Evolutionary conservation across 1,140 invertebrate genomes (phyloP), one percentile per base, ranked within the genome.

Genomic region (Heliconius nattereri): DNA sequence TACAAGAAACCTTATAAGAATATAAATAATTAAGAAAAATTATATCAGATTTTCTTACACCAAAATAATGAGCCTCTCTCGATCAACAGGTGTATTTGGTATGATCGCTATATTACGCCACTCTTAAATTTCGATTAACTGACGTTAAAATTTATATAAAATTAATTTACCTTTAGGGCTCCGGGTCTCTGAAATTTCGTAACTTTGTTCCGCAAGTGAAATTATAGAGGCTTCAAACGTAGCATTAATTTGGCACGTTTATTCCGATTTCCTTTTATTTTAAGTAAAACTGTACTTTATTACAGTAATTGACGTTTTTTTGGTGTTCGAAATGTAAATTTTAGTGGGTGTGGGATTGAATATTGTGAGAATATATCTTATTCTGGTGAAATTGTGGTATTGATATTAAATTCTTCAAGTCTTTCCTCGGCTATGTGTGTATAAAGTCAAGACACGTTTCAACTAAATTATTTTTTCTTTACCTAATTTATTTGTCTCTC

Each of bases 211-310:
- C 40, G 75, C 57, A 32, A 40, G 37, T 71, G 75, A 71, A 76
- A 71, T 76, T 76, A 71, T 66, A 70, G 60, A 37, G 75, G 66
- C 75, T 76, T 76, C 75, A 76, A 76, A 71, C 75, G 37, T 49
- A 71, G 23, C 57, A 37, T 72, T 72, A 37, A 72, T 72, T 66
- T 66, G 60, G 23, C 60, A 11, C 57, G 57, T 60, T 60, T 60
- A 26, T 52, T 26, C 7, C 60, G 60, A 66, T 66, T 66, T 66
- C 26, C 0, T 66, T 66, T 66, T 66, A 29, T 66, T 66, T 66
- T 13, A n/a, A 66, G 13, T 66, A 66, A 26, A 66, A 60, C 8
- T 57, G 8, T 60, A 23, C 3, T 60, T 60, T 23, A 60, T 60
- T 60, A 26, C 8, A 23, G n/a, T 60, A 7, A 23, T 60, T 23